These are phyloP conservation scores for Parnassius glacialis DNA, from an alignment of 2,888 invertebrate genomes.

Conservation along the genomic window DNA sequence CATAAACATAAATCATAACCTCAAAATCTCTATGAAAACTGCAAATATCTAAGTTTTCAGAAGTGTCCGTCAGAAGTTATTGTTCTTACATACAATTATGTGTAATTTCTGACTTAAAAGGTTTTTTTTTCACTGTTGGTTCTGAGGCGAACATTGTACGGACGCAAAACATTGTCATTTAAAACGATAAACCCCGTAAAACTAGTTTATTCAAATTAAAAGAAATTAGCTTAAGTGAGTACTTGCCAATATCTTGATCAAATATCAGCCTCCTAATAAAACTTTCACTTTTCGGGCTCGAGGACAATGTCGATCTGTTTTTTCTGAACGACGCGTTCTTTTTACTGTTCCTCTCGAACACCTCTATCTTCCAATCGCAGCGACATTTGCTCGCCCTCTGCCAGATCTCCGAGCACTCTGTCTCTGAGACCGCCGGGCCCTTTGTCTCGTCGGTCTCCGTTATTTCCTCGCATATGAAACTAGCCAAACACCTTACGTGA, in stretches of 20 bases:
- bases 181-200: no score
- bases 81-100: no score
- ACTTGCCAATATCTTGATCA: constrained; percentile 72
- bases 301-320: constrained; percentile 71
- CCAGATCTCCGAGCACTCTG: constrained; percentile 82
- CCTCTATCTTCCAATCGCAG: constrained; percentile 83
- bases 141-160: no score
- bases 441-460: constrained; percentile 55
- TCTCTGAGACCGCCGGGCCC: constrained; percentile 78
- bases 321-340: constrained; percentile 78
- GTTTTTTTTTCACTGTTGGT: no score
- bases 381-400: constrained; percentile 76
- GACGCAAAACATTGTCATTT: no score
- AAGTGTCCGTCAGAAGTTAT: no score
- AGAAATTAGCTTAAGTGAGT: not conserved
- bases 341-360: constrained; percentile 73
- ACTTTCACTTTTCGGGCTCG: constrained; percentile 66
- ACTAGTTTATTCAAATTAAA: no score
- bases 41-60: no score
- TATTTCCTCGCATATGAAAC: constrained; percentile 68
- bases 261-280: constrained; percentile 69
- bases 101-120: no score
- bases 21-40: no score
- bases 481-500: constrained; percentile 68
- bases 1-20: no score